These are phyloP conservation scores for Agriopis aurantiaria DNA, from an alignment of 2,888 invertebrate genomes.

Conservation along the genomic window DNA sequence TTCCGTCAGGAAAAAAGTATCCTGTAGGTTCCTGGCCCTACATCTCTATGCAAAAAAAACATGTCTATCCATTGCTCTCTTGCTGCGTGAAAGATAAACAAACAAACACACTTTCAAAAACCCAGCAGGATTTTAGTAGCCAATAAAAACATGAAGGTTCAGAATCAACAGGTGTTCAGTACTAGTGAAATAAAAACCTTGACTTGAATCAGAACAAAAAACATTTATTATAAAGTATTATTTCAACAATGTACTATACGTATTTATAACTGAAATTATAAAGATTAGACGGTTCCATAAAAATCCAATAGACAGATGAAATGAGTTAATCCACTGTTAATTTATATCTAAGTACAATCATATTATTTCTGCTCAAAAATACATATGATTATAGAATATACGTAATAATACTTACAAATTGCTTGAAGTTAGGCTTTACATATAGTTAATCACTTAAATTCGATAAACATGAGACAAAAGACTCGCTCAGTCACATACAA, in stretches of 20 bases:
- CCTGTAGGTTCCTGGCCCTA: no score
- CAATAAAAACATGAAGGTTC: no score
- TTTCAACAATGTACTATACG: slow-evolving; percentile 4
- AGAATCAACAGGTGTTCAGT: background rate
- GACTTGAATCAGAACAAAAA: slow-evolving; percentile 12
- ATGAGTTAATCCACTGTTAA: slow-evolving; percentile 22
- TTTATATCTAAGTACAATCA: slow-evolving; percentile 50
- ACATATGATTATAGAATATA: slow-evolving; percentile 39
- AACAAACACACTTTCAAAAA: no score
- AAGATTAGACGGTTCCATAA: slow-evolving; percentile 10
- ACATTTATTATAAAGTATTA: slow-evolving; percentile 14
- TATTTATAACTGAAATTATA: slow-evolving; percentile 10
- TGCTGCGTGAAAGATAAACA: no score
- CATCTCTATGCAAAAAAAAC: no score
- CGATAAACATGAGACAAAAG: slow-evolving; percentile 21
- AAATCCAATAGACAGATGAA: slow-evolving; percentile 13
- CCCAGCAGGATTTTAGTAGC: no score
- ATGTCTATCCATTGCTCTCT: no score
- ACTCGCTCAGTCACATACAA: slow-evolving; percentile 23
- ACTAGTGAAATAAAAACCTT: slow-evolving; percentile 19
- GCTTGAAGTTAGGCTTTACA: slow-evolving; percentile 18
- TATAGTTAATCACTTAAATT: slow-evolving; percentile 16
- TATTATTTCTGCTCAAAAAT: slow-evolving; percentile 61
- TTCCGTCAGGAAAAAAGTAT: no score
- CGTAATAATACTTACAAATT: slow-evolving; percentile 51